Base-by-base conservation (phyloP, 2,113 vertebrate genomes). In the Cathartes aura region DNA sequence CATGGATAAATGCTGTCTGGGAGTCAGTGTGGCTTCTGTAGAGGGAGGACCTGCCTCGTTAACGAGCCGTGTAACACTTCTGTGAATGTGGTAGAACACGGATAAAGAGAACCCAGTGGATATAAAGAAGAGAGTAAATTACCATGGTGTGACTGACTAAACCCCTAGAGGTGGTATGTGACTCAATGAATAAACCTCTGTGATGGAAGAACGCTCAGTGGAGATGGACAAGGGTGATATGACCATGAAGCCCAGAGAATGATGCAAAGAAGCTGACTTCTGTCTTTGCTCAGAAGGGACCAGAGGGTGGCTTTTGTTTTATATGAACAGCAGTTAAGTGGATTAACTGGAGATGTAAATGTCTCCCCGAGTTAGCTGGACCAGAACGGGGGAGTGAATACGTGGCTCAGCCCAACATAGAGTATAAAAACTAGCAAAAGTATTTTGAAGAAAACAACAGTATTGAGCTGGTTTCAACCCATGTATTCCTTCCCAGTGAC, bases 321-420 rank as follows among this genome's bases (percentile, higher is more conserved):
- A 62, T 47, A 29, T 30, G 8, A 32, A 38, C 11, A 89, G 3
- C 8, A 42, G 3, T 2, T 36, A 10, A 67, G 14, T 36, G 18
- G 12, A 50, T 75, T 91, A 63, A 45, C 38, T 62, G 16, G 19
- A 71, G 21, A 3, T 63, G 12, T 48, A 62, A 66, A 52, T 20
- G 4, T 30, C 13, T 83, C 8, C 4, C 20, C 53, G 15, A 82
- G 23, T 63, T 72, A 76, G 22, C 16, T 34, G 55, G 62, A 56
- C 5, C 2, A 26, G 47, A 80, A 47, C 3, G 6, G 13, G 4
- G 5, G 3, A 45, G 4, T 27, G 36, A 60, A 52, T 47, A 66
- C 0, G 1, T 43, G 24, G 3, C 10, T 76, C 9, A 81, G 20
- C 8, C 12, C 26, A 76, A 58, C 2, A 12, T 0, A 12, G 3